phyloP scores from a whole-genome alignment of 2,797 vertebrate genomes.

The Manis javanica region DNA sequence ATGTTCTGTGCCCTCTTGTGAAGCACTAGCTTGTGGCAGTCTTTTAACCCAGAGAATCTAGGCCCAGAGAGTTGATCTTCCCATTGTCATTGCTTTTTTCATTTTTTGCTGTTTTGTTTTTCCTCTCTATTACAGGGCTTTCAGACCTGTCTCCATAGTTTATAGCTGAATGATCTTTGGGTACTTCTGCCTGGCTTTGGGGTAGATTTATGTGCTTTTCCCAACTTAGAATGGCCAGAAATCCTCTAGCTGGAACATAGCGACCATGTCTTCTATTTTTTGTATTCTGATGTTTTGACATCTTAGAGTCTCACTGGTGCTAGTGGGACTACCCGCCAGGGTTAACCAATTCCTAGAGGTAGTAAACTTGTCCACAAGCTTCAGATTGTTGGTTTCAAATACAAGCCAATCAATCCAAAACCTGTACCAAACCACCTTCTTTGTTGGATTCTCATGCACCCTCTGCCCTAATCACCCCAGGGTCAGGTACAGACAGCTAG shows the following conservation, averaged over 20 bases:
- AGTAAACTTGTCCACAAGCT: neutral
- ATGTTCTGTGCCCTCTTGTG: neutral
- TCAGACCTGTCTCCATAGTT: neutral
- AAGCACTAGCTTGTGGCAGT: neutral
- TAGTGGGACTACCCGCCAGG: neutral
- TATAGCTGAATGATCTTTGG: neutral
- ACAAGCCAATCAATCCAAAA: neutral
- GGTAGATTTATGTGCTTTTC: neutral
- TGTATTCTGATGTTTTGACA: slow-evolving; percentile 5
- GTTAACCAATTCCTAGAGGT: neutral
- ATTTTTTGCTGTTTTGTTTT: neutral
- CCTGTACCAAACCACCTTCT: neutral
- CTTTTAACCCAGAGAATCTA: neutral
- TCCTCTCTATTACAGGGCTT: neutral
- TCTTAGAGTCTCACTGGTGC: neutral
- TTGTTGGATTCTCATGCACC: neutral
- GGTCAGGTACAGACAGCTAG: neutral
- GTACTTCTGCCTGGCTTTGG: neutral
- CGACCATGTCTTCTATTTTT: neutral
- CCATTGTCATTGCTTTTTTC: neutral
- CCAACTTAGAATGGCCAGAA: neutral
- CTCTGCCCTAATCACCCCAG: neutral
- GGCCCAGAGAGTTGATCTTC: neutral
- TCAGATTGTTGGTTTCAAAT: neutral
- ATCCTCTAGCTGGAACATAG: neutral